Conservation (phyloP, 2,797 vertebrate genomes). For the Acipenser ruthenus region DNA sequence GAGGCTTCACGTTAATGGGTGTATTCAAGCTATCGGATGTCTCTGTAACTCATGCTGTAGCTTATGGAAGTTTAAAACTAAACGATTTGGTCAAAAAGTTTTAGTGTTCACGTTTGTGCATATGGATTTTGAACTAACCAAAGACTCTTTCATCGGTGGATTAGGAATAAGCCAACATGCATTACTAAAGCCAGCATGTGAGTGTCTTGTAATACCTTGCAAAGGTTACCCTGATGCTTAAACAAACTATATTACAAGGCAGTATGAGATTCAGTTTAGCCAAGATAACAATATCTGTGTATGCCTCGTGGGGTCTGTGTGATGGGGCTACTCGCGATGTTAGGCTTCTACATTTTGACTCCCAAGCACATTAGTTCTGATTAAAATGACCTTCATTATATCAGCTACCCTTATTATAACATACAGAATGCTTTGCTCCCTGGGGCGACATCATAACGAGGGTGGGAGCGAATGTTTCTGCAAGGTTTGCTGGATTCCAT, state of each 20-base stretch:
- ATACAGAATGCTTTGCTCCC: conserved; percentile 52
- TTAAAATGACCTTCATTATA: conserved; percentile 77
- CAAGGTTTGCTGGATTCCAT: conserved; percentile 33
- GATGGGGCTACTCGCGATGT: conserved; percentile 57
- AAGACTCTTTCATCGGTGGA: too few relatives aligned
- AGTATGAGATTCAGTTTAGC: conserved; percentile 71
- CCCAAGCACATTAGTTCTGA: conserved; percentile 68
- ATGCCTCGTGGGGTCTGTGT: conserved; percentile 54
- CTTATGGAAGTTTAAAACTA: too few relatives aligned
- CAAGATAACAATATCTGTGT: conserved; percentile 67
- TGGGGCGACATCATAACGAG: conserved; percentile 47
- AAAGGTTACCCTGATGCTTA: conserved; percentile 55
- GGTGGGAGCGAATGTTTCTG: conserved; percentile 33
- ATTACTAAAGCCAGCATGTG: background rate
- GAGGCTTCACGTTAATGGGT: too few relatives aligned
- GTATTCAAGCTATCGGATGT: too few relatives aligned
- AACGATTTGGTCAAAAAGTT: too few relatives aligned
- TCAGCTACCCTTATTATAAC: conserved; percentile 68
- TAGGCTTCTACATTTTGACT: conserved; percentile 63
- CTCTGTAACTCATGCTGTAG: too few relatives aligned
- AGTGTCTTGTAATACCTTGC: conserved; percentile 42
- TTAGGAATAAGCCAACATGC: too few relatives aligned
- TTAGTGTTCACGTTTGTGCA: too few relatives aligned
- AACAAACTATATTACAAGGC: conserved; percentile 54
- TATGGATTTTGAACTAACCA: too few relatives aligned